Base-by-base conservation (phyloP, 2,888 invertebrate genomes). In the Troides helena region DNA sequence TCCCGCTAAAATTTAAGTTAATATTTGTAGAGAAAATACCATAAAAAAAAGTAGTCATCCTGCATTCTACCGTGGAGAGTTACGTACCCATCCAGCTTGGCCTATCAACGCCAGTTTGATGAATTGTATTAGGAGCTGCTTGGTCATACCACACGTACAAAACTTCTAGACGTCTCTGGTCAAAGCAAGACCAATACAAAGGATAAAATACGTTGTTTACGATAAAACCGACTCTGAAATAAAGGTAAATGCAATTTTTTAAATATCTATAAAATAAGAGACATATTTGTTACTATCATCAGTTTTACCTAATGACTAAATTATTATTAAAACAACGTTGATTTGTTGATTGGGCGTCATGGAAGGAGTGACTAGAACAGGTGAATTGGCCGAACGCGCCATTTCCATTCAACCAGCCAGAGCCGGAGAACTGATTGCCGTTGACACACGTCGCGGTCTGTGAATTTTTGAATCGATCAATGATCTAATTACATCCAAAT, bases 101-200 rank as follows among this genome's bases (percentile, higher is more conserved):
- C 46, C 94, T 83, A 46, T 83, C 86, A 1, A 93, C 92, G 2
- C 85, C 83, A 17, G 77, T 82, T 77, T 94, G 93, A 62, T 89
- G 87, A 0, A 92, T 83, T 18, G 85, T 83, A 70, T 94, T 92
- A 0, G 80, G 81, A 0, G 87, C 80, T 23, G 86, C 87, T 70
- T 94, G 85, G 53, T 89, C 85, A 69, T 89, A 90, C 79, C 89
- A 87, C 0, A 92, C 90, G 74, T 94, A 94, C 12, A 94, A 75
- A 1, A 94, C 89, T 72, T 89, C 90, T 62, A 93, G 81, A 0
- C 85, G 81, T 10, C 73, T 78, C 36, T 88, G 84, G 78, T 94
- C 92, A 74, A 93, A 94, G 80, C 95, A 95, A 7, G 94, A 85
- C 73, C 85, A 87, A 73, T 92, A 92, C 18, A 87, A 77, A 30